A percentile compares a stretch with the other conserved stretches of the same genome.
Evolutionary conservation across 2,797 vertebrate species (phyloP).

Genomic region (Gadopsis marmoratus): DNA sequence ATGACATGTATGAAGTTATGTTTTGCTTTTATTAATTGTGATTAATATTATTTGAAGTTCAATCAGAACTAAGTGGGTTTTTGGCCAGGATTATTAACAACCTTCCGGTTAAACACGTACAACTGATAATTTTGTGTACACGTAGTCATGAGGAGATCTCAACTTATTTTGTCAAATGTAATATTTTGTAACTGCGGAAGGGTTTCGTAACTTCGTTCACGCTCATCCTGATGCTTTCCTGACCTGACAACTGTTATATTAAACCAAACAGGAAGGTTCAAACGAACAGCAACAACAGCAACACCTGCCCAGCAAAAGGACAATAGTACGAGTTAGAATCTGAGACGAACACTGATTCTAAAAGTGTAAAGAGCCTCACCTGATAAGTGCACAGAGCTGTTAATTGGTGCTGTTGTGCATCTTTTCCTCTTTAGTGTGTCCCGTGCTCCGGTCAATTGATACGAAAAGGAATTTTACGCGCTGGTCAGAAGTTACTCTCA

Average conservation of each 20-base stretch:
- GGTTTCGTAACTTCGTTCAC: background rate
- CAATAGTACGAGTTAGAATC: background rate
- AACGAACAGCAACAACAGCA: background rate
- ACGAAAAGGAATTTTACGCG: conserved; percentile 61
- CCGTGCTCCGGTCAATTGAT: conserved; percentile 41
- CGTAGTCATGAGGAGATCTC: background rate
- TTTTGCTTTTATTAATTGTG: background rate
- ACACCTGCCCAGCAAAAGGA: background rate
- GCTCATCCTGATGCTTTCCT: background rate
- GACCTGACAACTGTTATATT: background rate
- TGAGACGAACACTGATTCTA: too few relatives aligned
- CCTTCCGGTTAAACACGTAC: too few relatives aligned
- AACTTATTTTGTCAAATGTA: background rate
- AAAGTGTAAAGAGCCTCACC: background rate
- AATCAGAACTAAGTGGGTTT: background rate
- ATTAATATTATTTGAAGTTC: background rate
- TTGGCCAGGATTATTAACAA: background rate
- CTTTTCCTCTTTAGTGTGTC: conserved; percentile 24
- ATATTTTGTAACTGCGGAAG: background rate
- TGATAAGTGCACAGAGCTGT: background rate
- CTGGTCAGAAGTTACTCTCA: conserved; percentile 73
- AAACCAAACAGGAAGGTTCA: background rate
- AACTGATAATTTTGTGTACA: background rate
- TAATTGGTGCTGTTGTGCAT: conserved; percentile 12
- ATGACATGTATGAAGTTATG: too few relatives aligned